Conservation (phyloP, 1,140 invertebrate genomes). For the Sitophilus oryzae region DNA sequence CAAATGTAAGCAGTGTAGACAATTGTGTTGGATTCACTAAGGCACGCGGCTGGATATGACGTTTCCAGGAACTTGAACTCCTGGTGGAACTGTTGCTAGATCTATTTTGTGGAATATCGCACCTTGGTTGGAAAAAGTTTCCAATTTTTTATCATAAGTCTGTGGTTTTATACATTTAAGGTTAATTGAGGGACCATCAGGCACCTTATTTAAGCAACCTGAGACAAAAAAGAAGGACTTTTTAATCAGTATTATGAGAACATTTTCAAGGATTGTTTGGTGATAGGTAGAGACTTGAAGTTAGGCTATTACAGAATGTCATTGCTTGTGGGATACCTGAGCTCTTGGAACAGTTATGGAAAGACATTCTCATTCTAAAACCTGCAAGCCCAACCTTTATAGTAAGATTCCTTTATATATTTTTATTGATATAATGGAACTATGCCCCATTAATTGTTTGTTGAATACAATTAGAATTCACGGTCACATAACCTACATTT, state of each 20-base stretch:
- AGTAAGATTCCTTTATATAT: too few relatives aligned
- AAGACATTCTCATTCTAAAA: slow-evolving; percentile 83
- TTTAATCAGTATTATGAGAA: slow-evolving; percentile 78
- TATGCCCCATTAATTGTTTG: too few relatives aligned
- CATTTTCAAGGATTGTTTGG: slow-evolving; percentile 86
- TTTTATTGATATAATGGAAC: too few relatives aligned
- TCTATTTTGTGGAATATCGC: slow-evolving; percentile 86
- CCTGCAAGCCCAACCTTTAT: slow-evolving; percentile 77
- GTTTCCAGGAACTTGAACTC: slow-evolving; percentile 83
- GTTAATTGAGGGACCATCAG: slow-evolving; percentile 90
- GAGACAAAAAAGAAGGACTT: slow-evolving; percentile 91
- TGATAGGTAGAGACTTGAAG: slow-evolving; percentile 89
- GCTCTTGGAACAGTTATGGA: slow-evolving; percentile 90
- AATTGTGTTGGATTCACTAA: slow-evolving; percentile 83
- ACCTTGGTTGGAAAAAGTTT: slow-evolving; percentile 86
- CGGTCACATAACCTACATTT: too few relatives aligned
- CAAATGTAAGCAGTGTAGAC: slow-evolving; percentile 78
- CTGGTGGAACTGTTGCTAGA: slow-evolving; percentile 88
- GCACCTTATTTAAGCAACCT: slow-evolving; percentile 63
- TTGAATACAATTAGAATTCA: too few relatives aligned
- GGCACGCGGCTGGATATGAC: slow-evolving; percentile 93
- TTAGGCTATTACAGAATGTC: slow-evolving; percentile 89
- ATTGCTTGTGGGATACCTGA: slow-evolving; percentile 92
- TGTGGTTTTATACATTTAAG: slow-evolving; percentile 89
- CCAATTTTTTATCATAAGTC: slow-evolving; percentile 80